These are phyloP conservation scores for Acanthoscelides obtectus DNA, from an alignment of 2,888 invertebrate species.

Conservation along the genomic window DNA sequence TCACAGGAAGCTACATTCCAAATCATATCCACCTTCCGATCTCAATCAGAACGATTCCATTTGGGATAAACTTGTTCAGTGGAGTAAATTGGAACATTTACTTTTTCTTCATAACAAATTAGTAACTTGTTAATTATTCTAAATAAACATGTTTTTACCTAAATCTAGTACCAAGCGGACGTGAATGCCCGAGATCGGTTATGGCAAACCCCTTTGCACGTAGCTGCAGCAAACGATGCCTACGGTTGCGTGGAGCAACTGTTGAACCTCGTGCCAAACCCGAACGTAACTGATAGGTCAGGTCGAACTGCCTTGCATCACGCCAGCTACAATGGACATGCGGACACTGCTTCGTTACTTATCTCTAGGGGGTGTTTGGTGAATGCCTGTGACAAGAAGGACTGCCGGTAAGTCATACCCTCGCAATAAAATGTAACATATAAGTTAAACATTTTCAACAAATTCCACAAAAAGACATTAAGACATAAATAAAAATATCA, in stretches of 20 bases:
- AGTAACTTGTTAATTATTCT: no score
- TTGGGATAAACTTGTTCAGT: no score
- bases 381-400: constrained; percentile 60
- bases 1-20: no score
- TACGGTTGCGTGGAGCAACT: constrained; percentile 51
- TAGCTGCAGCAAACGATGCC: constrained; percentile 60
- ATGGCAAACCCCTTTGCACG: constrained; percentile 61
- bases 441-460: no score
- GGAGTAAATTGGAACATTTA: no score
- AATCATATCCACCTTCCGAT: no score
- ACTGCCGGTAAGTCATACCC: constrained; percentile 40
- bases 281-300: constrained; percentile 47
- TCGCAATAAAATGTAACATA: no score
- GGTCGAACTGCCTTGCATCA: constrained; percentile 61
- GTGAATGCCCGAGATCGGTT: constrained; percentile 56
- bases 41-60: no score
- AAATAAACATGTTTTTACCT: constrained; percentile 17
- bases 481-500: no score
- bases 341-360: constrained; percentile 54
- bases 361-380: constrained; percentile 53
- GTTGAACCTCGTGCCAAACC: constrained; percentile 36
- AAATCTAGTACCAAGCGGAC: constrained; percentile 50
- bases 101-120: no score
- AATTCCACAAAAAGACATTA: no score
- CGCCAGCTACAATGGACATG: constrained; percentile 58